These are phyloP conservation scores for Odocoileus hemionus DNA, from an alignment of 2,113 vertebrate genomes.

Conservation along the genomic window DNA sequence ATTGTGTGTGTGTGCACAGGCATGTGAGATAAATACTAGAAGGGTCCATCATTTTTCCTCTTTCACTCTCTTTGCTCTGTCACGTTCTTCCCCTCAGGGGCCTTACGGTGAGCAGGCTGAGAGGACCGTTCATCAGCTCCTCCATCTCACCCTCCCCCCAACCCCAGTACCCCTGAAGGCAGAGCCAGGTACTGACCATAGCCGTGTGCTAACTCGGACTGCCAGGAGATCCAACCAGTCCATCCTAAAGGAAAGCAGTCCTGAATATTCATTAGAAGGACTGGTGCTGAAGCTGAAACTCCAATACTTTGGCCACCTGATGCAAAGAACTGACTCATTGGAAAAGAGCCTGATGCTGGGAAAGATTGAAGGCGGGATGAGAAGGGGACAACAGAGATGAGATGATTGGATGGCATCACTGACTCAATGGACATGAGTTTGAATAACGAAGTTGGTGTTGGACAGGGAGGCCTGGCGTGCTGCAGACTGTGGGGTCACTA, in stretches of 20 bases:
- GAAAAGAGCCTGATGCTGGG: not conserved
- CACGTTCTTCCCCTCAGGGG: not conserved
- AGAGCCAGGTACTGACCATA: not conserved
- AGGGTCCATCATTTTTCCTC: not conserved
- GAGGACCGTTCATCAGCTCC: not conserved
- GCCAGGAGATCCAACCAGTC: not conserved
- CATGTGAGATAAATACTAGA: not conserved
- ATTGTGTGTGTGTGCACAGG: rapidly evolving
- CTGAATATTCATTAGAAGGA: not conserved
- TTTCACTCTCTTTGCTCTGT: not conserved
- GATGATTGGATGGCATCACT: not conserved
- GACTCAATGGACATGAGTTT: not conserved
- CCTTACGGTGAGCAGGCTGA: not conserved
- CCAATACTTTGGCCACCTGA: not conserved
- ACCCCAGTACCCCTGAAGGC: not conserved
- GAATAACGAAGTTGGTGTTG: not conserved
- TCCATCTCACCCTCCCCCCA: not conserved
- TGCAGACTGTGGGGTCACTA: not conserved
- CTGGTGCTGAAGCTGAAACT: not conserved
- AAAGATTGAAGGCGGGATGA: not conserved
- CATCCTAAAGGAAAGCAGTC: not conserved
- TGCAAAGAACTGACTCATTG: not conserved
- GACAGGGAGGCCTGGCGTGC: not conserved
- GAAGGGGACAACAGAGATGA: not conserved
- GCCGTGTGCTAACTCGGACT: rapidly evolving